These are phyloP conservation scores for Xiphophorus maculatus DNA, from an alignment of 2,113 vertebrate genomes.

Conservation along the genomic window DNA sequence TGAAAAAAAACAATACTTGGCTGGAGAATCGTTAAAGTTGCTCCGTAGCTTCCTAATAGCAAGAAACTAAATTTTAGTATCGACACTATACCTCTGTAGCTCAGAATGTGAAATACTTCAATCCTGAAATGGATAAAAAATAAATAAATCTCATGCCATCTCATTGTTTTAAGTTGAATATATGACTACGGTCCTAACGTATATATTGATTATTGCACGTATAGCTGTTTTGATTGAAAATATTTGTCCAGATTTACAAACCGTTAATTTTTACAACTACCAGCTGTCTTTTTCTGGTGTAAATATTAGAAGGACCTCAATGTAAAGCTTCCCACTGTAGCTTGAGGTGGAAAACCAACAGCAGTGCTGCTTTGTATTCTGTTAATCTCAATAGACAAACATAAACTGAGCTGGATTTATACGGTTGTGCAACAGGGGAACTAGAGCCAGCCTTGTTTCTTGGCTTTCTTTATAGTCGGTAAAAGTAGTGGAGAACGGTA, in stretches of 20 bases:
- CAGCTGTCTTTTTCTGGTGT: not conserved
- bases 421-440: not conserved
- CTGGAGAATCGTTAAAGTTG: no score
- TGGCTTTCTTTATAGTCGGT: not conserved
- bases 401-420: not conserved
- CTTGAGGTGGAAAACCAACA: not conserved
- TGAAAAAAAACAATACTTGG: no score
- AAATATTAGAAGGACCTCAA: not conserved
- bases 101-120: not conserved
- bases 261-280: not conserved
- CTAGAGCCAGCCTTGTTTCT: not conserved
- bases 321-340: not conserved
- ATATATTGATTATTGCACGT: no score
- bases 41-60: not conserved
- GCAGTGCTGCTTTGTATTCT: not conserved
- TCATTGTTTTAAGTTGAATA: not conserved
- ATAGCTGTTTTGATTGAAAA: not conserved
- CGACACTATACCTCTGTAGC: not conserved
- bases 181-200: not conserved
- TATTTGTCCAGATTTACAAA: not conserved
- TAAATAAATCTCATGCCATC: not conserved
- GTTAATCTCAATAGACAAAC: conserved; percentile 22
- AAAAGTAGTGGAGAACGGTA: not conserved
- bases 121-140: not conserved
- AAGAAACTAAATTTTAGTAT: not conserved